Base-by-base conservation (phyloP, 2,888 invertebrate genomes). In the Meta bourneti region DNA sequence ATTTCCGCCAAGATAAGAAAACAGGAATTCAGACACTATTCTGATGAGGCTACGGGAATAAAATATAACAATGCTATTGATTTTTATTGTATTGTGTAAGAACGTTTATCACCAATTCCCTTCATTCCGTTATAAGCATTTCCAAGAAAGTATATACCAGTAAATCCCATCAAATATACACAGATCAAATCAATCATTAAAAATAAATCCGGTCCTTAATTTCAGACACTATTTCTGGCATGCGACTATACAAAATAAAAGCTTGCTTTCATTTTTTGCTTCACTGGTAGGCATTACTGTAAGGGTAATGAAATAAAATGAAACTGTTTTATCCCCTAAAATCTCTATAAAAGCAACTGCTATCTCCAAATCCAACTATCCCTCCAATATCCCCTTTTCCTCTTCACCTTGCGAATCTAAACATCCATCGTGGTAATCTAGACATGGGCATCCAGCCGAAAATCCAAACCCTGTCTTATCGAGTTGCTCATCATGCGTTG, bases 391-490 rank as follows among this genome's bases (percentile, higher is more conserved):
- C 72, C 75, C 75, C 13, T 4, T 34, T 83, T 51, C 49, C 49
- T 20, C 54, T 75, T 61, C 61, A 54, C 54, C 75, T 77, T 49
- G n/a, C 61, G 51, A 61, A 13, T 70, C 75, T 51, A 82, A 84
- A 84, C 84, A 84, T 84, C 54, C 79, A 90, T 90, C 84, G 83
- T 78, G 48, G 72, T 79, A 90, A 84, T 89, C 83, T 84, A 77
- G 90, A 90, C 78, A 61, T 80, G 90, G 70, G 79, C 84, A 90
- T 61, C 84, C 90, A 80, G 72, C 72, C 78, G 90, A 90, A 90
- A 90, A 84, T 84, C 79, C 83, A 78, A 89, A 89, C 83, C 54
- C 72, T 77, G 72, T 71, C 70, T 90, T 85, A 86, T 90, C 90
- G 61, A 48, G 19, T 16, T 20, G 19, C 70, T 51, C 79, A 85